Base-by-base conservation (phyloP, 30 jellyfish, hydroid and myxozoan species). In the Pseudorhiza aurosa region DNA sequence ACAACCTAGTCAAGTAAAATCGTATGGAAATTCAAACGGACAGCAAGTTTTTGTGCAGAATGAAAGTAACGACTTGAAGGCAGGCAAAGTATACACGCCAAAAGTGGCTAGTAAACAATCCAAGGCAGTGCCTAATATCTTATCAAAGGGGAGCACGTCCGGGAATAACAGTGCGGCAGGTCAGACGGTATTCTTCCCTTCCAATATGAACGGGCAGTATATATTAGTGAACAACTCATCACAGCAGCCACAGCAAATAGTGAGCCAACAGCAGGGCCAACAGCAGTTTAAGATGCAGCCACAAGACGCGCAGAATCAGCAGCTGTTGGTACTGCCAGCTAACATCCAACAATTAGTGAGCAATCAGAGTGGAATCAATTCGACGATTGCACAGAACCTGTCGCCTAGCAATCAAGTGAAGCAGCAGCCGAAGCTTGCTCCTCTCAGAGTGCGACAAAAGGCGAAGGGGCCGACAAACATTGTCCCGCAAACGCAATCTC, bases 141-240 rank as follows among this genome's bases (percentile, higher is more conserved):
- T 77, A n/a, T 77, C 89, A 6, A 77, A 77, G 21, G 79, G 89
- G 32, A 46, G 55, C 65, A 19, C 89, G 14, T n/a, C 89, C 0
- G 68, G 46, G 25, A 27, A 63, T 10, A 59, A 42, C 14, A 37
- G 57, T 1, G 17, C 65, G 11, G 51, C 78, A 4, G 63, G 53
- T 32, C 83, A 81, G 53, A 36, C 92, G 9, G 33, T 81, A 19
- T 8, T 81, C 29, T 30, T 81, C n/a, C 92, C 85, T 9, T 28
- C 92, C n/a, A 81, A 69, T 35, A 33, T 81, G 15, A 67, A 57
- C 32, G 92, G 92, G n/a, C 62, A 81, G 56, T 67, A 65, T 32
- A 56, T 81, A n/a, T 29, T 81, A 19, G 92, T 81, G 1, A 81
- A 81, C 31, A 81, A 72, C 24, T 4, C 77, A 1, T 85, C 85